Base-by-base conservation (phyloP, 37 sponge, comb jelly and placozoan species). In the Ephydatia muelleri region DNA sequence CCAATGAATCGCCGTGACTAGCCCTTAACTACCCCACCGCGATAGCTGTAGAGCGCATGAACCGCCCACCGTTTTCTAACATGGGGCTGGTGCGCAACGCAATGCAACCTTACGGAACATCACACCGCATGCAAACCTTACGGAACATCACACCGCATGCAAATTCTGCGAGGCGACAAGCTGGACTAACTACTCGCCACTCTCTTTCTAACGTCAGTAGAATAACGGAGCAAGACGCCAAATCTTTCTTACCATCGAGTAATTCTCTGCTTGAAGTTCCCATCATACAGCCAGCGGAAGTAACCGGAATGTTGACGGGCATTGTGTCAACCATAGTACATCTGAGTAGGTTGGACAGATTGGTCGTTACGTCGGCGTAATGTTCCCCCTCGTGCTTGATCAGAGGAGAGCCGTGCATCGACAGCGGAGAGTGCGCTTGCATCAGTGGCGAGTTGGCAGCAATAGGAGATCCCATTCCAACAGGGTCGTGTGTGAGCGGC, bases 191-290 rank as follows among this genome's bases (percentile, higher is more conserved):
- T n/a, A n/a, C n/a, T n/a, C n/a, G n/a, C n/a, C n/a, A n/a, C n/a
- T n/a, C n/a, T n/a, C n/a, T n/a, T 43, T 8, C 47, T 43, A 43
- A 43, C 47, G 47, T n/a, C n/a, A n/a, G n/a, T n/a, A n/a, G n/a
- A n/a, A n/a, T n/a, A n/a, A n/a, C n/a, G n/a, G n/a, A n/a, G n/a
- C n/a, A n/a, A n/a, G n/a, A n/a, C n/a, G n/a, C n/a, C n/a, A n/a
- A n/a, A n/a, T n/a, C n/a, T 1, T 21, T 57, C 57, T 57, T 66
- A 87, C 88, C 88, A 81, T 87, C 88, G 14, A 87, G 75, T 26
- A 87, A 76, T 27, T 87, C 88, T 31, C 88, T 81, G 13, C 75
- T 82, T 12, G 38, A 28, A 16, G 87, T 75, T 3, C 74, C 74
- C 14, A 57, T 73, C 80, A 86, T 79, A 25, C 75, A 76, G 25